Evolutionary conservation across 2,888 invertebrate genomes (phyloP).

Genomic region (Stenurella melanura): DNA sequence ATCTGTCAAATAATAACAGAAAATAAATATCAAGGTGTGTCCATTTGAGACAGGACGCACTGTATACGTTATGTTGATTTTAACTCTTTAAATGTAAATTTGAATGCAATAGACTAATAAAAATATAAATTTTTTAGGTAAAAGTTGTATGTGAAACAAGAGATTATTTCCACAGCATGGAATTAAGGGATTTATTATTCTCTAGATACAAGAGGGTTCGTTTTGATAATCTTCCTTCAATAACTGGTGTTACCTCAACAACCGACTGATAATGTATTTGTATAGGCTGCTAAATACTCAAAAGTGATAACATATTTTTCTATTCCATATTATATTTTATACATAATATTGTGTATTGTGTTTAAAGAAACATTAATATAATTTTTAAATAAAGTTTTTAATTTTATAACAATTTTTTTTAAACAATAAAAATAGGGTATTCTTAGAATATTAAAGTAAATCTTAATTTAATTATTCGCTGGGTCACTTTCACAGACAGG

Average conservation of each 20-base stretch:
- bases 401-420: background rate
- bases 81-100: no score
- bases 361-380: background rate
- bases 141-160: slow-evolving; percentile 93
- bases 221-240: slow-evolving; percentile 70
- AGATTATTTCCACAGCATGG: slow-evolving; percentile 84
- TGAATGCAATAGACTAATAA: no score
- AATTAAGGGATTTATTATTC: slow-evolving; percentile 77
- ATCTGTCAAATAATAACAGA: no score
- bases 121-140: slow-evolving; percentile 77
- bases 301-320: slow-evolving; percentile 28
- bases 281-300: slow-evolving; percentile 10
- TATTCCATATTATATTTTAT: slow-evolving; percentile 2
- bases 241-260: slow-evolving; percentile 19
- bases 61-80: no score
- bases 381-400: slow-evolving; percentile 19
- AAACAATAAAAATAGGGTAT: background rate
- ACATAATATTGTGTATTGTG: background rate
- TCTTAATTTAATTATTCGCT: background rate
- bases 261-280: slow-evolving; percentile 14
- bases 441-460: background rate
- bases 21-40: no score
- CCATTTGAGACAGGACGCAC: no score
- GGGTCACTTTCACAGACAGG: background rate
- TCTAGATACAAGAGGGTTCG: slow-evolving; percentile 76